These are phyloP conservation scores for Diaprepes abbreviatus DNA, from an alignment of 2,888 invertebrate species.

Conservation along the genomic window DNA sequence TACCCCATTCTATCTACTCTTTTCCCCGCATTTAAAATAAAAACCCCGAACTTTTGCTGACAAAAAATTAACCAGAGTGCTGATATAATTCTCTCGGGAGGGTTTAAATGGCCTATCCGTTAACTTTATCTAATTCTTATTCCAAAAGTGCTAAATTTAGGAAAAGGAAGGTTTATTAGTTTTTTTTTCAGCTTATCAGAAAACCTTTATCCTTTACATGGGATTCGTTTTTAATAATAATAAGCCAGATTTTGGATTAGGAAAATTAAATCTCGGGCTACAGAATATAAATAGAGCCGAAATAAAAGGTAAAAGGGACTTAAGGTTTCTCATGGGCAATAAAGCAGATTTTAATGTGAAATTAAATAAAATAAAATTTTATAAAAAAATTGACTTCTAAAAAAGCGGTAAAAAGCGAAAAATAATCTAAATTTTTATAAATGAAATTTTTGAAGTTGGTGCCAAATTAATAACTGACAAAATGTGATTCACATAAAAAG, in stretches of 20 bases:
- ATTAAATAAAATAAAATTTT: no score
- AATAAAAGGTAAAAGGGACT: no score
- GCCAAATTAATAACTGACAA: no score
- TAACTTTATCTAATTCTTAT: constrained; percentile 10
- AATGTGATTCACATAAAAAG: no score
- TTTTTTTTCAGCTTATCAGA: constrained; percentile 10
- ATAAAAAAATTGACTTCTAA: no score
- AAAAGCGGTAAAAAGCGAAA: no score
- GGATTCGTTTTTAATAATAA: constrained; percentile 15
- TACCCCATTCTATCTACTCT: not conserved
- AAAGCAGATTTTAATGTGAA: no score
- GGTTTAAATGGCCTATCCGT: not conserved
- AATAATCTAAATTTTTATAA: no score
- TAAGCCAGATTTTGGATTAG: constrained; percentile 3
- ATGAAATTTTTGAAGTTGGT: no score
- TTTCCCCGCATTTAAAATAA: not conserved
- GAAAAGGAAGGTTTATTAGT: constrained; percentile 3
- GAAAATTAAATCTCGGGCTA: not conserved
- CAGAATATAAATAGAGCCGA: not conserved
- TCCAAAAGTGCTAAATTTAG: constrained; percentile 2
- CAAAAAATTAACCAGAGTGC: constrained; percentile 9
- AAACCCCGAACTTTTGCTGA: not conserved
- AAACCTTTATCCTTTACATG: constrained; percentile 10
- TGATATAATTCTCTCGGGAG: not conserved
- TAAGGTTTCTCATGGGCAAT: no score